Base-by-base conservation (phyloP, 2,797 vertebrate species). In the Amphiprion clarkii region DNA sequence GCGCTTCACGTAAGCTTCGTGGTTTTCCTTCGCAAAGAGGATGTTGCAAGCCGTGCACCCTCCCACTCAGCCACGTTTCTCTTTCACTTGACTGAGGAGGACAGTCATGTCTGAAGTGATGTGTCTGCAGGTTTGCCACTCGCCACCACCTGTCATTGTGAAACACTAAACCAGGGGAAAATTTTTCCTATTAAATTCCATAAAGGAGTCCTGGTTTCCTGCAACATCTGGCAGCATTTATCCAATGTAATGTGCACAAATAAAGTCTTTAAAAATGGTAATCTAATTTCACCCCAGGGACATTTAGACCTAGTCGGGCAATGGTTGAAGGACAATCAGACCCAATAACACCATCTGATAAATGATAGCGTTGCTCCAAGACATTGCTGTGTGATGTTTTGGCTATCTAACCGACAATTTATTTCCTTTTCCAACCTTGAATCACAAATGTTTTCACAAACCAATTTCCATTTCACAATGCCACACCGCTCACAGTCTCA, bases 11-110 rank as follows among this genome's bases (percentile, higher is more conserved):
- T 14, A 40, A 51, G 54, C 63, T 5, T 63, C 59, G 63, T 39
- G 74, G 71, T 8, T 79, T 82, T 71, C 33, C 12, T 62, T 40
- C 3, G 19, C n/a, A 74, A 63, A 74, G 65, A 76, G 68, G 72
- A 80, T 68, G 82, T 76, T 19, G 54, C 66, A 65, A 66, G 48
- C 57, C 44, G 10, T 12, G 27, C 10, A 8, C 9, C 67, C 39
- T 6, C 54, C 29, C 36, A 29, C 16, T 39, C 27, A 36, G 13
- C 17, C 63, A 65, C 56, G 64, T 79, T 84, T 85, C 49, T 58
- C 49, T 85, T 76, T 85, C 54, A 63, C 78, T 73, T 53, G 5
- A 40, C 25, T 33, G 29, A 42, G 49, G 23, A 69, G 5, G 52
- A 44, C 59, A 31, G 58, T 63, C 42, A 2, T 21, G 53, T 71